Conservation (phyloP, 2,888 invertebrate species). For the Melanostoma mellinum region DNA sequence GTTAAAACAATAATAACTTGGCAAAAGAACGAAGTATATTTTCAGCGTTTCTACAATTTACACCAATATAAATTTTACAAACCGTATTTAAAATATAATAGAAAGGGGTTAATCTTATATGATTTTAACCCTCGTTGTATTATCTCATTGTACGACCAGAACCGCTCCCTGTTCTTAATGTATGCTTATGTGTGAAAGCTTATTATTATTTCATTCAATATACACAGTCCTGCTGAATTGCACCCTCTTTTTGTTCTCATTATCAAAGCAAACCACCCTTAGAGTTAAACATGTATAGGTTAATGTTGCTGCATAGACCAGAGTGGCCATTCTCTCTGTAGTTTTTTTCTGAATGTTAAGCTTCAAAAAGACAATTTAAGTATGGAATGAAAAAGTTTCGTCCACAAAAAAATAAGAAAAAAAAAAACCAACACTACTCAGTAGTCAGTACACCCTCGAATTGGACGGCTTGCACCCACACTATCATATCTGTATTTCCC, state of each 20-base stretch:
- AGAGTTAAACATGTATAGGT: neutral
- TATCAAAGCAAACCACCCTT: slow-evolving; percentile 1
- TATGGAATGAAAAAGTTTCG: neutral
- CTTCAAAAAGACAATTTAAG: neutral
- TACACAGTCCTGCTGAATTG: slow-evolving; percentile 36
- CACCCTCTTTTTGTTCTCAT: slow-evolving; percentile 16
- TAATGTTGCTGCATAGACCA: neutral
- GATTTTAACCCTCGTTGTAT: slow-evolving; percentile 35
- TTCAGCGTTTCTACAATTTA: too few relatives aligned
- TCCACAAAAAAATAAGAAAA: slow-evolving; percentile 15
- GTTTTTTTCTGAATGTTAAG: neutral
- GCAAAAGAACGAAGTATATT: too few relatives aligned
- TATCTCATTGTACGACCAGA: slow-evolving; percentile 32
- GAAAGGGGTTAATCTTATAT: neutral
- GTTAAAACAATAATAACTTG: too few relatives aligned
- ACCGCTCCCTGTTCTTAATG: slow-evolving; percentile 53
- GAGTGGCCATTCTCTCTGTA: neutral
- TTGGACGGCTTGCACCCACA: slow-evolving; percentile 1
- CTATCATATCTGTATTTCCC: neutral
- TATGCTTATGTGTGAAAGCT: slow-evolving; percentile 31
- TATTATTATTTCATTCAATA: slow-evolving; percentile 36
- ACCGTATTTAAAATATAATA: neutral
- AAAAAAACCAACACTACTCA: slow-evolving; percentile 4
- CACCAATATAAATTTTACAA: too few relatives aligned
- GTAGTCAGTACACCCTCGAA: slow-evolving; percentile 35